Evolutionary conservation across 2,797 vertebrate genomes (phyloP).

Genomic region (Tadarida brasiliensis): DNA sequence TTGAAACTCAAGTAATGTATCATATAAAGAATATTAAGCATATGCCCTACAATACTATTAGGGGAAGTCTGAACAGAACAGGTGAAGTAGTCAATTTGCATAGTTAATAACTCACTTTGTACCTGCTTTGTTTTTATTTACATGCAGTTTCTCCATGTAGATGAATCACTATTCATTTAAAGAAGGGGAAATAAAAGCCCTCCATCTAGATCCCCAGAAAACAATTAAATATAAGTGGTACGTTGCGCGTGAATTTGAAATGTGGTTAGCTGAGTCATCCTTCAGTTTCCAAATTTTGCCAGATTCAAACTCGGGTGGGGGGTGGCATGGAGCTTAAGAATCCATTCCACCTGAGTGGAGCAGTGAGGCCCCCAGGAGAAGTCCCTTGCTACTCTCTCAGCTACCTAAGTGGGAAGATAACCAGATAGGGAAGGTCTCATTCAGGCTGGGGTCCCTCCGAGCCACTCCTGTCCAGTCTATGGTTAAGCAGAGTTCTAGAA

Average conservation of each 20-base stretch:
- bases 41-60: background rate
- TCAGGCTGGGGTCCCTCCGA: background rate
- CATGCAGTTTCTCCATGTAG: slow-evolving; percentile 39
- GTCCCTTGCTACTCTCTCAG: background rate
- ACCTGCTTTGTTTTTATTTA: background rate
- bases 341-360: background rate
- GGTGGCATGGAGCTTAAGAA: background rate
- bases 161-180: slow-evolving; percentile 38
- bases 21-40: background rate
- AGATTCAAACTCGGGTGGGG: background rate
- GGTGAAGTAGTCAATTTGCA: background rate
- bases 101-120: background rate
- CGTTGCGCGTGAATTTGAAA: background rate
- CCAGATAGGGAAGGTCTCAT: background rate
- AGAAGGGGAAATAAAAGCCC: background rate
- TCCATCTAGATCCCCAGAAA: background rate
- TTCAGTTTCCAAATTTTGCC: background rate
- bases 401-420: background rate
- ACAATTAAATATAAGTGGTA: background rate
- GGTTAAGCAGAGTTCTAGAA: background rate
- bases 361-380: background rate
- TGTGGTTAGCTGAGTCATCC: background rate
- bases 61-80: slow-evolving; percentile 19
- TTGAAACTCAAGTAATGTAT: slow-evolving; percentile 61
- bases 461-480: background rate